phyloP scores from a whole-genome alignment of 2,797 vertebrate species.

The Sebastes iracundus region DNA sequence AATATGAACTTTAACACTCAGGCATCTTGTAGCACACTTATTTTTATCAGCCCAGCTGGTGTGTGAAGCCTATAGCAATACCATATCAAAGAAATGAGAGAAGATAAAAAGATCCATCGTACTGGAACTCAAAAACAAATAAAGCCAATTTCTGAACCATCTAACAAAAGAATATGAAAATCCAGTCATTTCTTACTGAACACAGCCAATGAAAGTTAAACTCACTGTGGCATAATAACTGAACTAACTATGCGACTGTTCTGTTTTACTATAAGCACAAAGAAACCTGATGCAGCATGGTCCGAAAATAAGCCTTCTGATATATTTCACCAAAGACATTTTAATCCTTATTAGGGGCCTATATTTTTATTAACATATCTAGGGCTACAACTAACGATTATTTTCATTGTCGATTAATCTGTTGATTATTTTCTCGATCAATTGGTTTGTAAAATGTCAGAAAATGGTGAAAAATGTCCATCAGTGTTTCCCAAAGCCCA shows the following conservation, averaged over 20 bases:
- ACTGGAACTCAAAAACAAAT: not conserved
- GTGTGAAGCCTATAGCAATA: not conserved
- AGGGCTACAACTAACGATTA: too few species aligned
- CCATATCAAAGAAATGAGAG: not conserved
- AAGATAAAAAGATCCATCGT: not conserved
- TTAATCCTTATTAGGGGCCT: not conserved
- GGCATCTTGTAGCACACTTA: not conserved
- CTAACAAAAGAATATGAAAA: not conserved
- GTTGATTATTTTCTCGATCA: too few species aligned
- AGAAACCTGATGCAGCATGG: not conserved
- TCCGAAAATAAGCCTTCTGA: not conserved
- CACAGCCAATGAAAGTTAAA: not conserved
- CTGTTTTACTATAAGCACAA: not conserved
- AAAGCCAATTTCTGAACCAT: not conserved
- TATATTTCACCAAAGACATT: not conserved
- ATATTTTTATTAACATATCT: not conserved
- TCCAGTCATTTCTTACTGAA: not conserved
- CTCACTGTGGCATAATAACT: not conserved
- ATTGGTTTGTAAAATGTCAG: too few species aligned
- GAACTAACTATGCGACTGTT: too few species aligned
- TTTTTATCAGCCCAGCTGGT: constrained; percentile 28
- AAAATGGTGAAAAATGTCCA: too few species aligned
- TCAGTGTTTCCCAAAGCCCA: too few species aligned
- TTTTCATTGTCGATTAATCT: too few species aligned
- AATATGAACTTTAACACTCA: constrained; percentile 26